phyloP scores from a whole-genome alignment of 2,113 vertebrate genomes.

The Scomber colias region DNA sequence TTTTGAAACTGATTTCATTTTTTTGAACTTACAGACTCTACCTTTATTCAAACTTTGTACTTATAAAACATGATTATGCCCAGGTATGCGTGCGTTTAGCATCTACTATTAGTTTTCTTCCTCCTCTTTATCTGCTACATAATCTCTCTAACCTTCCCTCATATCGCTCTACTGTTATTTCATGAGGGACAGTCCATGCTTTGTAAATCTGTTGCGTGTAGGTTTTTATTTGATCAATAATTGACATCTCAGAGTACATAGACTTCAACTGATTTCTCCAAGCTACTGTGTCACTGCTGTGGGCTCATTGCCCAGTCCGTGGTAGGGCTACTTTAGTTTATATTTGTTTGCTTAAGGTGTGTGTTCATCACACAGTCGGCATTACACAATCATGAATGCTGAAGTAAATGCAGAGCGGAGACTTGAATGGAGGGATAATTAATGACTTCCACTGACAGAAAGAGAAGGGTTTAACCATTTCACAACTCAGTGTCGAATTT shows the following conservation, averaged over 20 bases:
- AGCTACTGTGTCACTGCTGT: constrained; percentile 78
- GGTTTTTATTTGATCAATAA: constrained; percentile 78
- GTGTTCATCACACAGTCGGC: constrained; percentile 31
- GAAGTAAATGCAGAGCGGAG: not conserved
- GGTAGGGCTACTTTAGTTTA: constrained; percentile 46
- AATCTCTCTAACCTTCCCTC: not conserved
- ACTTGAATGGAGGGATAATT: constrained; percentile 49
- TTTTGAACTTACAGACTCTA: no score
- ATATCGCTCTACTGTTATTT: constrained; percentile 8
- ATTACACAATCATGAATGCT: constrained; percentile 55
- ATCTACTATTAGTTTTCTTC: constrained; percentile 25
- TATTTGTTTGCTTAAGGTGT: constrained; percentile 80
- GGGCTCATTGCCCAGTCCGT: constrained; percentile 67
- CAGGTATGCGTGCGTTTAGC: not conserved
- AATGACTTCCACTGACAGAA: constrained; percentile 52
- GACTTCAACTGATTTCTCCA: constrained; percentile 48
- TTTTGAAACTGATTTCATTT: no score
- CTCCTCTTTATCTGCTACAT: not conserved
- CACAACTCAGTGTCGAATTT: constrained; percentile 8
- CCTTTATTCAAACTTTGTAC: no score
- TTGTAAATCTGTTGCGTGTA: constrained; percentile 29
- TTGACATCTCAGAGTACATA: constrained; percentile 70
- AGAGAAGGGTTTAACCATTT: constrained; percentile 26
- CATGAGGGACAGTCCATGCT: not conserved
- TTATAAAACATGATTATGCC: no score